Percentiles rank a stretch among this genome's conserved stretches.
Evolutionary conservation across 2,113 vertebrate genomes (phyloP).

Genomic region (Petroica traversi): DNA sequence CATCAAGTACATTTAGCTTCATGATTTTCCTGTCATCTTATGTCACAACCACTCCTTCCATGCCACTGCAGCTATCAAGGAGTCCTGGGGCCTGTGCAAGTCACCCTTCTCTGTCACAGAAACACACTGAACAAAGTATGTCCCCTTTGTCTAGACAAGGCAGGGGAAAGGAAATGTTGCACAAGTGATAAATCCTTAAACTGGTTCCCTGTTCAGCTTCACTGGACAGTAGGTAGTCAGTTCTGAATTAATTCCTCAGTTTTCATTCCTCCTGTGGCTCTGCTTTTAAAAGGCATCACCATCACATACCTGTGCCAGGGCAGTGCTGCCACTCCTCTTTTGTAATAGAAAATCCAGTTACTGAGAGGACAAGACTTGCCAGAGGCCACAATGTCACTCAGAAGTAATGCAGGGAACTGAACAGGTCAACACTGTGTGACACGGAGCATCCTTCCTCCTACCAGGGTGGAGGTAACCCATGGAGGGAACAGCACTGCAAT

Average conservation of each 20-base stretch:
- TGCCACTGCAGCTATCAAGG: background rate
- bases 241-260: background rate
- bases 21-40: background rate
- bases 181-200: background rate
- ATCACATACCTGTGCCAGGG: background rate
- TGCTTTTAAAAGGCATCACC: background rate
- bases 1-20: background rate
- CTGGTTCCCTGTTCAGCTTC: background rate
- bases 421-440: background rate
- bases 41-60: background rate
- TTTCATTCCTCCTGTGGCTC: background rate
- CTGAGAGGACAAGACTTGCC: background rate
- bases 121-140: background rate
- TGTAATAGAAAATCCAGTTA: background rate
- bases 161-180: rapidly evolving
- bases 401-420: background rate
- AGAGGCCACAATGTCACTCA: background rate
- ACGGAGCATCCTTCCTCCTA: background rate
- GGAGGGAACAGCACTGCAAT: background rate
- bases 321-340: background rate
- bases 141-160: background rate
- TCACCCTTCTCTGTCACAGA: background rate
- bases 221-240: background rate
- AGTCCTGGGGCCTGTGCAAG: background rate
- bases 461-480: background rate